phyloP scores from a whole-genome alignment of 2,113 vertebrate species.

The Dromas ardeola region DNA sequence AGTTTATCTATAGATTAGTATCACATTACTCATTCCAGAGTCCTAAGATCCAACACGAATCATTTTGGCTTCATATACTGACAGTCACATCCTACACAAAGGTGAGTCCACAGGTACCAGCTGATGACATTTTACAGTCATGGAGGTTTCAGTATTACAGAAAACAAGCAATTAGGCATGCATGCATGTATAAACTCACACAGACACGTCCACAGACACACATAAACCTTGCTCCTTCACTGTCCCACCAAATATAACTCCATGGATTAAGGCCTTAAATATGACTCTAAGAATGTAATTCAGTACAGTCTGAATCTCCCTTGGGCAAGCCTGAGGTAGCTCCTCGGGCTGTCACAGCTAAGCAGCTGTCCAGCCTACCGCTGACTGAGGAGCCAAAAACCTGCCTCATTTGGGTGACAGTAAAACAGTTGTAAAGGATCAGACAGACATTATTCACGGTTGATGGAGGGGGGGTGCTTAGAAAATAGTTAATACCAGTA shows the following conservation, averaged over 20 bases:
- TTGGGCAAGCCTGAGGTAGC: constrained; percentile 31
- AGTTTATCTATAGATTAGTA: constrained; percentile 63
- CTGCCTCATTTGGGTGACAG: background rate
- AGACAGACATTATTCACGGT: background rate
- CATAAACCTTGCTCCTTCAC: background rate
- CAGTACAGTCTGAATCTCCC: background rate
- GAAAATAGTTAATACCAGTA: background rate
- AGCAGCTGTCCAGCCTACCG: constrained; percentile 50
- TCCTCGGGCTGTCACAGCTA: background rate
- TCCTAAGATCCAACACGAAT: constrained; percentile 37
- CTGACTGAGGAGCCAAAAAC: constrained; percentile 30
- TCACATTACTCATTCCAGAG: constrained; percentile 51
- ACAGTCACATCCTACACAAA: background rate
- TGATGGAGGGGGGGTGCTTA: background rate
- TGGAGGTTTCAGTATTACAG: background rate
- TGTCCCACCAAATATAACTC: constrained; percentile 53
- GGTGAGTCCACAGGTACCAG: constrained; percentile 1
- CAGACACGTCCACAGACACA: background rate
- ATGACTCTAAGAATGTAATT: constrained; percentile 31
- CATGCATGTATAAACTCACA: background rate
- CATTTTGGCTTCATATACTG: background rate
- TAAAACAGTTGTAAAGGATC: constrained; percentile 41
- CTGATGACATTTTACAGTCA: background rate
- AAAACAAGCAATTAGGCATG: background rate
- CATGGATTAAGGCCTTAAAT: constrained; percentile 33